A percentile compares a stretch with the other conserved stretches of the same genome.
These are phyloP conservation scores for Phalloptychus januarius DNA, from an alignment of 2,797 vertebrate species.

Conservation along the genomic window DNA sequence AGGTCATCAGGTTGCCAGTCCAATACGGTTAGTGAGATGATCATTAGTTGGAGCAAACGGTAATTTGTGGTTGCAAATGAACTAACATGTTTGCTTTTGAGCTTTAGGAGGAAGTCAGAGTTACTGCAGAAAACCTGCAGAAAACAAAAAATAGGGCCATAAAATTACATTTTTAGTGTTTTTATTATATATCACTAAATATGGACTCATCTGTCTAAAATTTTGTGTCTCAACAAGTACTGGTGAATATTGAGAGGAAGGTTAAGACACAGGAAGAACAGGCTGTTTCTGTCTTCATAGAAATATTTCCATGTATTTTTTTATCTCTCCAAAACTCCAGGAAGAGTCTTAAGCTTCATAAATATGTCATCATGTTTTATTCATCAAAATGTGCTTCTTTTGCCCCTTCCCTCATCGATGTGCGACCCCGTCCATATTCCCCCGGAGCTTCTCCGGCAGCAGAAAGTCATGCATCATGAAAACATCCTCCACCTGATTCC, in stretches of 20 bases:
- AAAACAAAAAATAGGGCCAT: too few relatives aligned
- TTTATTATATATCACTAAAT: too few relatives aligned
- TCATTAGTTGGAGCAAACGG: too few relatives aligned
- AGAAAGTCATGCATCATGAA: neutral
- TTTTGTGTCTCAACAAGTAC: too few relatives aligned
- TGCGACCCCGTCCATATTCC: neutral
- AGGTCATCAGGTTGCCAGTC: neutral
- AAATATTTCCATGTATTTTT: neutral
- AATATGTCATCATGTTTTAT: neutral
- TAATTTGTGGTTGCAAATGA: too few relatives aligned
- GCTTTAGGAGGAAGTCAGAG: neutral
- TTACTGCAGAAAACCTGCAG: too few relatives aligned
- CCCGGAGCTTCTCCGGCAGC: neutral
- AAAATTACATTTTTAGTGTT: too few relatives aligned
- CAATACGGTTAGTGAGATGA: neutral
- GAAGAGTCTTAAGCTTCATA: neutral
- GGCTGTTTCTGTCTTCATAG: neutral
- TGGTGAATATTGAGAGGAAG: neutral
- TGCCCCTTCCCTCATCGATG: neutral
- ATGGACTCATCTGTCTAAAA: too few relatives aligned
- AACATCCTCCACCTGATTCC: neutral
- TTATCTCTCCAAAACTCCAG: neutral
- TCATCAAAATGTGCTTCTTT: neutral
- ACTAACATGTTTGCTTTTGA: neutral
- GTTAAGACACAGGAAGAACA: neutral